A percentile compares a stretch with the other conserved stretches of the same genome.
Evolutionary conservation across 30 jellyfish, hydroid and myxozoan genomes (phyloP).

Genomic region (Catostylus mosaicus): DNA sequence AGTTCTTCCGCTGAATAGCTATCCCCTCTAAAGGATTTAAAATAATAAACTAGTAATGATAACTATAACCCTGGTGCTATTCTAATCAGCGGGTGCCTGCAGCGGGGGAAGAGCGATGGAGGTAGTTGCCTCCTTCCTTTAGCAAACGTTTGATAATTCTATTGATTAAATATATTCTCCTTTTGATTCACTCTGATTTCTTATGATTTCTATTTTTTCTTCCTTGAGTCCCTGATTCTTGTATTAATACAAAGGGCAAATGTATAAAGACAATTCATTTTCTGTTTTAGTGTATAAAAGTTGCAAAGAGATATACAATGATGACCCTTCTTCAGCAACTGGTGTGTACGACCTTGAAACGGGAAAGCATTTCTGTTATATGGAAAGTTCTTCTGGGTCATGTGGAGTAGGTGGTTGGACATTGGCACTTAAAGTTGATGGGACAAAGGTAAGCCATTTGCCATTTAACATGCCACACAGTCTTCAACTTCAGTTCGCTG

Average conservation of each 20-base stretch:
- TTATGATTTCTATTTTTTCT: too few species aligned
- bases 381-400: not conserved
- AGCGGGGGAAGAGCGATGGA: too few species aligned
- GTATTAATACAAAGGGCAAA: too few species aligned
- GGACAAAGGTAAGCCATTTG: conserved; percentile 12
- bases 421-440: conserved; percentile 32
- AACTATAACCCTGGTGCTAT: too few species aligned
- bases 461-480: too few species aligned
- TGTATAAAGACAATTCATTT: not conserved
- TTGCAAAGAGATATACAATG: conserved; percentile 22
- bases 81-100: too few species aligned
- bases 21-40: too few species aligned
- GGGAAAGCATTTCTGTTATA: conserved; percentile 21
- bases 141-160: not conserved
- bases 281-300: conserved; percentile 15
- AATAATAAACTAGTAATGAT: too few species aligned
- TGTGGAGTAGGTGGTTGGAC: conserved; percentile 49
- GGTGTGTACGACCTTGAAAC: conserved; percentile 22
- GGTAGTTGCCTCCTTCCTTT: too few species aligned
- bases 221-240: too few species aligned
- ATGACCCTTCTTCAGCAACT: not conserved
- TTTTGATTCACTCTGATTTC: not conserved
- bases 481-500: too few species aligned
- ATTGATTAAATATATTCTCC: not conserved
- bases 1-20: too few species aligned